Evolutionary conservation across 2,888 invertebrate species (phyloP), one percentile per base, ranked within the genome.

Genomic region (Drosophila mimica): DNA sequence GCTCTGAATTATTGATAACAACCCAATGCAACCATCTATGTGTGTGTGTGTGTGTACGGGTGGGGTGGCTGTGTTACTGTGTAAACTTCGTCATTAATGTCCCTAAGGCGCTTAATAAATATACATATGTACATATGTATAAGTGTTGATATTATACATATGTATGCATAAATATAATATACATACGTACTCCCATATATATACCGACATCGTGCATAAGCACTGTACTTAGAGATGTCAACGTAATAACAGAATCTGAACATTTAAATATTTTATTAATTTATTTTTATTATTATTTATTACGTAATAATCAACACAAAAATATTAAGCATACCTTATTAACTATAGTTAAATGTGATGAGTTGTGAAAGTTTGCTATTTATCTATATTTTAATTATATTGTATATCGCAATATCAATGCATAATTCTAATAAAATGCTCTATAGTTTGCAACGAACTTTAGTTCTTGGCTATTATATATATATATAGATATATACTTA

Each of bases 1-100:
- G 74, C 82, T 49, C 69, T 88, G 89, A 90, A 88, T 88, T 89
- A 88, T 88, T 88, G 87, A 88, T 89, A 79, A 52, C 59, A 71
- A 70, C 77, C 81, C 70, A 79, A 70, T 71, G 83, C 67, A 79
- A 76, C 76, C 81, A 72, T 61, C 72, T 58, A 70, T 64, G 48
- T 48, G 62, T 54, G 34, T n/a, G 57, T 48, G 28, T 38, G 48
- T 38, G 33, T 62, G 52, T 65, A 67, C 38, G 51, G 62, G 73
- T 63, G 57, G 64, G n/a, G 61, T 74, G 63, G 30, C 31, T 63
- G 54, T 60, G 72, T 59, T 68, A 67, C 60, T 70, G 77, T 76
- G 85, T 64, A 85, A 86, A 87, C 85, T 77, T 87, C 71, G 80
- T 70, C 88, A 76, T 81, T 85, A 85, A 82, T 85, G 63, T 79